Conservation (phyloP, 2,888 invertebrate species). For the Incurvaria masculella region DNA sequence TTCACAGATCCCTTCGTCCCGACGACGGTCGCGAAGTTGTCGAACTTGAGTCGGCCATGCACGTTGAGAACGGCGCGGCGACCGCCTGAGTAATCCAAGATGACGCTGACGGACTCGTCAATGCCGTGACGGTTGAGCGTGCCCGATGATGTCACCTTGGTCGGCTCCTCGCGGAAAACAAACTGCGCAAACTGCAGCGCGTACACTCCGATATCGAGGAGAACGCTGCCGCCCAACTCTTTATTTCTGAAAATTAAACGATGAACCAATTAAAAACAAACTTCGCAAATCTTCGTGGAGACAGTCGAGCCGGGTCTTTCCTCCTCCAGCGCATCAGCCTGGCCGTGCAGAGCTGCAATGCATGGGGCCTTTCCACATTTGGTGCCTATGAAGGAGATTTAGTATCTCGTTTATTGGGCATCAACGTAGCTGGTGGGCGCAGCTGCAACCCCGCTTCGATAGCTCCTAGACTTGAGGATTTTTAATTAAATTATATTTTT, state of each 20-base stretch:
- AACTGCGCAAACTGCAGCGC: slow-evolving; percentile 68
- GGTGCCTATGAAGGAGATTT: too few species aligned
- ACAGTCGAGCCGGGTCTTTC: too few species aligned
- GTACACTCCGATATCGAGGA: slow-evolving; percentile 78
- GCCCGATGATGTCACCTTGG: slow-evolving; percentile 64
- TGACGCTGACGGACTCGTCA: slow-evolving; percentile 61
- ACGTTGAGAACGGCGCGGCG: slow-evolving; percentile 60
- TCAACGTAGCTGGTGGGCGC: too few species aligned
- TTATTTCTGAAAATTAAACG: slow-evolving; percentile 48
- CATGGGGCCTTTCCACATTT: too few species aligned
- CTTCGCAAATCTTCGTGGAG: too few species aligned
- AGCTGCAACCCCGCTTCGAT: too few species aligned
- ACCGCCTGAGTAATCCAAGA: slow-evolving; percentile 60
- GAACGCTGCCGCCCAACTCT: slow-evolving; percentile 72
- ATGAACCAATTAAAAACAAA: too few species aligned
- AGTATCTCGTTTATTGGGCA: too few species aligned
- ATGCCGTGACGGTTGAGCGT: slow-evolving; percentile 67
- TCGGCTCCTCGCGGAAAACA: slow-evolving; percentile 68
- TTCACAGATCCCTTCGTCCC: slow-evolving; percentile 64
- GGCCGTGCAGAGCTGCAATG: too few species aligned
- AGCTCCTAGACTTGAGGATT: too few species aligned
- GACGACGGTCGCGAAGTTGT: slow-evolving; percentile 60
- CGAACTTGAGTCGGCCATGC: slow-evolving; percentile 42
- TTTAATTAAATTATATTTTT: too few species aligned
- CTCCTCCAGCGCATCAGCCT: too few species aligned